Base-by-base conservation (phyloP, 1,140 invertebrate species). In the Drosophila virilis region DNA sequence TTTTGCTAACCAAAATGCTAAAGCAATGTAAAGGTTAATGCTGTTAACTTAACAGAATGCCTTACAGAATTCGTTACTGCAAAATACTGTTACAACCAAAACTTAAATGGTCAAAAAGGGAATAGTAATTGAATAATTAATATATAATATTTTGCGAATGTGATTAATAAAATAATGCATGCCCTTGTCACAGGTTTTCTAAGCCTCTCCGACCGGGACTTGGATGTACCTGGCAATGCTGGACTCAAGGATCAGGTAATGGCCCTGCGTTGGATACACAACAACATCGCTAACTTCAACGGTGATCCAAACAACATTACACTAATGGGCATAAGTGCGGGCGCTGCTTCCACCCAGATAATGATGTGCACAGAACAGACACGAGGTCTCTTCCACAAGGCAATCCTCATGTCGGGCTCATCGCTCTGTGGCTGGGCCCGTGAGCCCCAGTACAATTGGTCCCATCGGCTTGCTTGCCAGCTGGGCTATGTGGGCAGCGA, bases 381-480 rank as follows among this genome's bases (percentile, higher is more conserved):
- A 2, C 72, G 78, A 92, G 94, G 94, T 22, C 83, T 94, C 33
- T 95, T 94, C 55, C 93, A 94, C 70, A 94, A 93, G 92, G 94
- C 93, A 17, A 95, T 95, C 38, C 86, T 93, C 22, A 93, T 94
- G 80, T 95, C 94, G 50, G 94, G 94, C 0, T 93, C 93, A 2
- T 85, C 93, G 15, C 76, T 94, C 42, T 85, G 92, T 54, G 89
- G 90, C 13, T 91, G 90, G 88, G 88, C 78, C 28, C 66, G 64
- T n/a, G 66, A 76, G 9, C 62, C 71, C 7, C 62, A 76, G 32
- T 38, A 57, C 0, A 55, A 52, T 7, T 83, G 79, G 70, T 60
- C 88, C 0, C 66, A 83, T 60, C 77, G 79, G 0, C 43, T 91
- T 13, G 91, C 91, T 40, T 71, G 61, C 32, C 62, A 68, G 0